Base-by-base conservation (phyloP, 2,113 vertebrate genomes). In the Caretta caretta region DNA sequence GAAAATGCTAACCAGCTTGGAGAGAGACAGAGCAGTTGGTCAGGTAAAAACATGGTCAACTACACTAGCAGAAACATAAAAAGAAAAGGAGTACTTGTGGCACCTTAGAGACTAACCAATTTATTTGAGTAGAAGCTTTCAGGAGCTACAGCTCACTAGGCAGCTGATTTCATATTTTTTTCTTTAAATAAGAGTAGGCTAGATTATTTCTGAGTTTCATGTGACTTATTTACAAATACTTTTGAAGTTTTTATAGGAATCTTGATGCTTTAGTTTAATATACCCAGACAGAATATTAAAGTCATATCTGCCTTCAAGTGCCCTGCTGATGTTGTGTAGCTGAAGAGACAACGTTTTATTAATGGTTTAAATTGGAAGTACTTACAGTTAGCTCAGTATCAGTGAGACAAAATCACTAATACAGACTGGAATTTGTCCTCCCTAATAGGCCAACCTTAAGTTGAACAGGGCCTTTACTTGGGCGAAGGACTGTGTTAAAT, bases 1-100 rank as follows among this genome's bases (percentile, higher is more conserved):
- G 97, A 99, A 98, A 95, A 98, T 98, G 98, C 91, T 99, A 94
- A 97, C 97, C 82, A 98, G 97, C 78, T 96, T 99, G 97, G 98
- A 99, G 97, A 99, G 97, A 96, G 99, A 99, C 96, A 98, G 94
- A 98, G 98, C 94, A 6, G 22, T 98, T 48, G 94, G 62, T 29
- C 98, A 99, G 98, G 98, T 99, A 98, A 98, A 96, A 81, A 85
- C 31, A 8, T 4, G 25, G 12, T 50, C 9, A 75, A n/a, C 17
- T 42, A 22, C 80, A 65, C 80, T 84, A 35, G 19, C 22, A 25
- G 38, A 78, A 31, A 56, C 53, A 6, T 42, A 42, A 42, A 42
- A 42, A 42, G 38, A 42, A 42, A 42, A 42, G 38, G 38, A 42
- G 38, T 4, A 42, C 38, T 42, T 42, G 38, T 42, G 38, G 38